Evolutionary conservation across 2,888 invertebrate genomes (phyloP).

Genomic region (Myopa testacea): DNA sequence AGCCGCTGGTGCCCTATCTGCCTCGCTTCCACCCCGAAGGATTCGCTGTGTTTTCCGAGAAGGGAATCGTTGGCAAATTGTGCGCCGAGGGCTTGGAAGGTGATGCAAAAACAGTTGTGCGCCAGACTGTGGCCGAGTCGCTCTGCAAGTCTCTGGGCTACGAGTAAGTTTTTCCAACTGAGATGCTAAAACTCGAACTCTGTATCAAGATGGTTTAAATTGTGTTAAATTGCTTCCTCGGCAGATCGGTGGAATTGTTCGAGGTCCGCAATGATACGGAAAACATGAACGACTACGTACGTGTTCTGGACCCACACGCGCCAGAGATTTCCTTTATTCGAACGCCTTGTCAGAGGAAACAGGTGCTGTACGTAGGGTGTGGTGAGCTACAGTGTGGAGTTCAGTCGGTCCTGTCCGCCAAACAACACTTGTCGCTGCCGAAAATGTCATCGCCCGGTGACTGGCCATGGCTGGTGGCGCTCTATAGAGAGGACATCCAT

Average conservation of each 20-base stretch:
- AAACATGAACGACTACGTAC: slow-evolving; percentile 77
- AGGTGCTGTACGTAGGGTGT: slow-evolving; percentile 84
- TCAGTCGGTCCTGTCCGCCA: slow-evolving; percentile 71
- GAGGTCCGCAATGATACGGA: slow-evolving; percentile 75
- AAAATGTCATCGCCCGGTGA: slow-evolving; percentile 85
- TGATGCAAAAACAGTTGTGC: slow-evolving; percentile 68
- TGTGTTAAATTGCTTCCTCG: background rate
- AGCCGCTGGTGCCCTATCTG: slow-evolving; percentile 77
- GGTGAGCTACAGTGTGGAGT: slow-evolving; percentile 81
- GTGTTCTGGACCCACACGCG: slow-evolving; percentile 84
- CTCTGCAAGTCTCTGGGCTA: slow-evolving; percentile 82
- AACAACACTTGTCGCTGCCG: slow-evolving; percentile 70
- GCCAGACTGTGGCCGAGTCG: slow-evolving; percentile 80
- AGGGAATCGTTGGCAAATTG: slow-evolving; percentile 82
- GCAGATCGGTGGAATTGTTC: slow-evolving; percentile 78
- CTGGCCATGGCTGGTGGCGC: slow-evolving; percentile 93
- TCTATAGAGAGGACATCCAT: slow-evolving; percentile 86
- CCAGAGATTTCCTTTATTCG: slow-evolving; percentile 85
- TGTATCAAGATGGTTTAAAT: background rate
- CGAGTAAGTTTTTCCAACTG: slow-evolving; percentile 72
- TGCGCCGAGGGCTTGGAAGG: slow-evolving; percentile 83
- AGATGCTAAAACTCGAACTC: background rate
- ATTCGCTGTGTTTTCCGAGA: slow-evolving; percentile 88
- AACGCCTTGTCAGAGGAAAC: slow-evolving; percentile 79
- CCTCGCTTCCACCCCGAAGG: slow-evolving; percentile 79